Base-by-base conservation (phyloP, 2,797 vertebrate genomes). In the Pseudocheirus occidentalis region DNA sequence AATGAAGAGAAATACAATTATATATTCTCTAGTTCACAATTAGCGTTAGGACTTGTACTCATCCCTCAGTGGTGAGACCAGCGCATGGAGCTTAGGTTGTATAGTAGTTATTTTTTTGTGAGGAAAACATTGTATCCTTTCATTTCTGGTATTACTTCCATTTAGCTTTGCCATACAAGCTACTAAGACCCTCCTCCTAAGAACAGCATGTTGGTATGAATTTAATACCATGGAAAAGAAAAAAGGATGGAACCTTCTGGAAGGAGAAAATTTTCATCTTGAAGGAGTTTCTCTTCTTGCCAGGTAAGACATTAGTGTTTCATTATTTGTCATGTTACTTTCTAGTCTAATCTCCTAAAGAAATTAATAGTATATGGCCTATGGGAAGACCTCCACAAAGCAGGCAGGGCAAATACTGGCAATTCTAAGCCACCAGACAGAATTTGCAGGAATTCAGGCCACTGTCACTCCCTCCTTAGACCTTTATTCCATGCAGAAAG, bases 161-260 rank as follows among this genome's bases (percentile, higher is more conserved):
- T 93, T 95, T 93, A 98, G 98, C 93, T 97, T 98, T 0, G 96
- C 97, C 10, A 93, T 92, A 3, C 97, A 98, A 59, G 96, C 97
- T 56, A 93, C 97, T 93, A 98, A 98, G 97, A 93, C 97, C 66
- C 96, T 98, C 2, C 96, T 98, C n/a, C 90, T 98, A 53, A 97
- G 97, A 96, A 92, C 97, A 0, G 27, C 40, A 1, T 98, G 98
- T 96, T 97, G 90, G 90, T 93, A 96, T 52, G 98, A 98, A 96
- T 98, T 98, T 93, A 92, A 54, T 29, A 93, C 97, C 95, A 98
- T 98, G 98, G 98, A 98, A 96, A 98, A 95, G 93, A 93, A 93
- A 18, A 91, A 95, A 27, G 98, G 98, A 62, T 98, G 98, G 98
- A 29, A 57, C 50, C 97, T 98, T 92, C 92, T 98, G 53, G 94